Conservation (phyloP, 2,888 invertebrate species). For the Andricus quercusramuli region DNA sequence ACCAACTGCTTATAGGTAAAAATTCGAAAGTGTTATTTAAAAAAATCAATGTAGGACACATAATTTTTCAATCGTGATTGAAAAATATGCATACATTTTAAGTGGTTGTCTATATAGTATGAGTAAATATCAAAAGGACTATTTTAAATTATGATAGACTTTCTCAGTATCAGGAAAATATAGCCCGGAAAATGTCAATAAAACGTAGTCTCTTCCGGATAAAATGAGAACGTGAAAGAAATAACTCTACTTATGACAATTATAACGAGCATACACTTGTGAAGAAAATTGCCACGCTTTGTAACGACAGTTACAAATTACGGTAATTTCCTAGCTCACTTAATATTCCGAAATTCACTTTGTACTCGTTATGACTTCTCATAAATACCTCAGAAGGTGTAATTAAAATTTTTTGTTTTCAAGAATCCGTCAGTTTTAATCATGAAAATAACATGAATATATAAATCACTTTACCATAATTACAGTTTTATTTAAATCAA, state of each 20-base stretch:
- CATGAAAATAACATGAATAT: not conserved
- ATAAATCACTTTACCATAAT: not conserved
- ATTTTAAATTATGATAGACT: not conserved
- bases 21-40: not conserved
- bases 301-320: conserved; percentile 19
- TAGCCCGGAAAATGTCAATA: not conserved
- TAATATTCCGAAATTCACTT: conserved; percentile 21
- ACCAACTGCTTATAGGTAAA: not conserved
- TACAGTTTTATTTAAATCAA: not conserved
- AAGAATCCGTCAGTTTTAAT: not conserved
- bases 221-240: conserved; percentile 32
- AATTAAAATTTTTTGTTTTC: not conserved
- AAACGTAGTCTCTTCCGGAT: conserved; percentile 25
- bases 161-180: conserved; percentile 7
- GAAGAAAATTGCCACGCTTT: conserved; percentile 24
- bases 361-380: not conserved
- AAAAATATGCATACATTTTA: too few relatives aligned
- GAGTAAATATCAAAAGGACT: not conserved
- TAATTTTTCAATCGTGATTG: not conserved
- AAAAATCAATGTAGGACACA: not conserved
- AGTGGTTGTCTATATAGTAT: not conserved
- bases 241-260: conserved; percentile 33
- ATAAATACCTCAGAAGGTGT: not conserved
- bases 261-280: conserved; percentile 23
- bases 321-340: conserved; percentile 6